Evolutionary conservation across 1,140 invertebrate genomes (phyloP).

Genomic region (Lanistes nyassanus): DNA sequence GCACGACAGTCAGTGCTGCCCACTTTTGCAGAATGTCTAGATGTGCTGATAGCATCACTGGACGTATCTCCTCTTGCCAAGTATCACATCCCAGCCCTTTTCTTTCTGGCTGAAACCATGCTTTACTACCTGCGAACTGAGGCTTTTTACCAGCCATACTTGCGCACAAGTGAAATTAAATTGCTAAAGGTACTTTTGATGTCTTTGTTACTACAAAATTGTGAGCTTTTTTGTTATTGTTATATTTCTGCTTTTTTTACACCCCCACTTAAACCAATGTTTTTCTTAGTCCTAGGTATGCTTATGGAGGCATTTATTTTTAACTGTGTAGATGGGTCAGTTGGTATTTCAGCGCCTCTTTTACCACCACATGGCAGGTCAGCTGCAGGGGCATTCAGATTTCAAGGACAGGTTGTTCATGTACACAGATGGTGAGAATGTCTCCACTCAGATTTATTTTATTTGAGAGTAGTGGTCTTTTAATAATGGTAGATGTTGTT

Average conservation of each 20-base stretch:
- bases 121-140: slow-evolving; percentile 67
- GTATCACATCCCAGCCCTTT: slow-evolving; percentile 64
- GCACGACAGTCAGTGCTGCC: not conserved
- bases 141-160: slow-evolving; percentile 61
- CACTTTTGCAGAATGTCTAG: slow-evolving; percentile 59
- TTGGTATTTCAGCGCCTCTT: slow-evolving; percentile 63
- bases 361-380: slow-evolving; percentile 66
- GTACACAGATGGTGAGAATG: slow-evolving; percentile 61
- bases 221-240: not conserved
- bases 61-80: slow-evolving; percentile 61
- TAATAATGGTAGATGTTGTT: too few relatives aligned
- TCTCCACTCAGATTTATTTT: not conserved
- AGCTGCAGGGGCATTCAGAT: slow-evolving; percentile 57
- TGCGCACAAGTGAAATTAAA: slow-evolving; percentile 65
- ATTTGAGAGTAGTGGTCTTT: too few relatives aligned
- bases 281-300: not conserved
- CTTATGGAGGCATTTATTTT: slow-evolving; percentile 10
- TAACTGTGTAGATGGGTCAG: slow-evolving; percentile 58
- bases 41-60: slow-evolving; percentile 61
- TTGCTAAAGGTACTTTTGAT: slow-evolving; percentile 55
- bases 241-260: not conserved
- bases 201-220: not conserved
- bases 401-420: slow-evolving; percentile 63
- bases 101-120: slow-evolving; percentile 66
- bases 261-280: not conserved